phyloP scores from a whole-genome alignment of 2,113 vertebrate species.

The Hippocampus zosterae region DNA sequence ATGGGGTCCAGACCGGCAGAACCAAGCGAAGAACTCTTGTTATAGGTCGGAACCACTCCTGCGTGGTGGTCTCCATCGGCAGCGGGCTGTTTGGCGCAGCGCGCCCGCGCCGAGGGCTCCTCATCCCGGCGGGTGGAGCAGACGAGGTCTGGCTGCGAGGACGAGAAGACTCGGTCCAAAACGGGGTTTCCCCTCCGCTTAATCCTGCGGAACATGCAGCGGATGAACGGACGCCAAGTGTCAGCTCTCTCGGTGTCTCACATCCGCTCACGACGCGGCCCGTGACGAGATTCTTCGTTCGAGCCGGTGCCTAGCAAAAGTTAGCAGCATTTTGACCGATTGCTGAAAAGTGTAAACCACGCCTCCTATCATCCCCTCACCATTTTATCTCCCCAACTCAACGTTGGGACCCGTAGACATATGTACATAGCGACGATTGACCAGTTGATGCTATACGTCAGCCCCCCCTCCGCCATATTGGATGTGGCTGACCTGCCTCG shows the following conservation, averaged over 20 bases:
- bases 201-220: not conserved
- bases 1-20: constrained; percentile 53
- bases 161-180: constrained; percentile 55
- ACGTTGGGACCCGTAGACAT: no score
- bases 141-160: constrained; percentile 85
- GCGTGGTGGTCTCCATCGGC: constrained; percentile 37
- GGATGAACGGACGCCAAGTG: not conserved
- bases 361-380: no score
- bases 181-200: not conserved
- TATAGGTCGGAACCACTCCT: constrained; percentile 76
- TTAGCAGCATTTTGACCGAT: no score
- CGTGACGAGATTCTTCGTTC: not conserved
- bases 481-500: no score
- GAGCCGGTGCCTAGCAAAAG: no score
- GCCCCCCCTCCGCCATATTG: no score
- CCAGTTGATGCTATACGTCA: no score
- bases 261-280: not conserved
- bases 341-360: no score
- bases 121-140: constrained; percentile 63
- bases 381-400: no score
- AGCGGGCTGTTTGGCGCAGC: constrained; percentile 5
- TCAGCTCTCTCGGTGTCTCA: not conserved
- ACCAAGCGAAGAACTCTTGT: constrained; percentile 76
- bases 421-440: no score
- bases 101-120: constrained; percentile 20